phyloP scores from a whole-genome alignment of 1,140 invertebrate genomes.

The Vollenhovia emeryi region DNA sequence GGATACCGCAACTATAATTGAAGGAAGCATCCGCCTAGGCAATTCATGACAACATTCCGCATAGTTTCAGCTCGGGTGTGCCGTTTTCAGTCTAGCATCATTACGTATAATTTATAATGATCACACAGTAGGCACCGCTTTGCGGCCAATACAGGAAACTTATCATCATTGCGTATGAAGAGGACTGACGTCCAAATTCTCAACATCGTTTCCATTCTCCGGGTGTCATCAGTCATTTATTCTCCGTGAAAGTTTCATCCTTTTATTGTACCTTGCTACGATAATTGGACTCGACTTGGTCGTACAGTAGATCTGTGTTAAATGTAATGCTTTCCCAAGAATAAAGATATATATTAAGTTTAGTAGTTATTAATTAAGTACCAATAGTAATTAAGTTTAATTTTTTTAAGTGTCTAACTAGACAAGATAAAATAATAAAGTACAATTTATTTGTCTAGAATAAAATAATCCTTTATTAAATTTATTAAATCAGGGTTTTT shows the following conservation, averaged over 20 bases:
- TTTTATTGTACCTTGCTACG: neutral
- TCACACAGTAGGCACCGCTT: neutral
- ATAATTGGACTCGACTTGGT: neutral
- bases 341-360: too few relatives aligned
- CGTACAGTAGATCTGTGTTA: neutral
- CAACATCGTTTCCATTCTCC: constrained; percentile 2
- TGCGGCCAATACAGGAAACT: neutral
- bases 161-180: neutral
- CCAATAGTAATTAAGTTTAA: neutral
- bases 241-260: neutral
- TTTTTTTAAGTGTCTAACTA: too few relatives aligned
- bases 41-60: constrained; percentile 30
- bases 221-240: neutral
- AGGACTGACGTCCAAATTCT: neutral
- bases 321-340: neutral
- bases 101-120: constrained; percentile 45
- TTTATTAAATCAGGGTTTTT: neutral
- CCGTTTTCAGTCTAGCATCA: constrained; percentile 14
- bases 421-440: neutral
- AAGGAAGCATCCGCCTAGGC: constrained; percentile 28
- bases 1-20: constrained; percentile 22
- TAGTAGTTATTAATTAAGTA: too few relatives aligned
- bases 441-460: neutral
- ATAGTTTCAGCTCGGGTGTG: neutral
- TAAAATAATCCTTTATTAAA: neutral